These are phyloP conservation scores for Pseudoatta argentina DNA, from an alignment of 1,140 invertebrate genomes.

Conservation along the genomic window DNA sequence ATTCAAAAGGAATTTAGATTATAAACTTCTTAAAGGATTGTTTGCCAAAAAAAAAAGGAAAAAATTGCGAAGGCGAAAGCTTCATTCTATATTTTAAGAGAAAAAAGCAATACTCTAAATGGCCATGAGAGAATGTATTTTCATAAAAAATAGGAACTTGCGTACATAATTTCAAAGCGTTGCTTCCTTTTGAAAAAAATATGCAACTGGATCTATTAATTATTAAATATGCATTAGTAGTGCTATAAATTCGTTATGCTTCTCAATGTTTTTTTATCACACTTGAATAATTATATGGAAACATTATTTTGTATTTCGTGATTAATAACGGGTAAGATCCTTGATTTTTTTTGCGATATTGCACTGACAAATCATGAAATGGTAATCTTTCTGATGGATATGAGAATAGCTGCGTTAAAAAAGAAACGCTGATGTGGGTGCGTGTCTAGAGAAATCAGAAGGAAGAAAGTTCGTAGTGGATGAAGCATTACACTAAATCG, in stretches of 20 bases:
- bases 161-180: background rate
- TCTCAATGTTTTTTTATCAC: background rate
- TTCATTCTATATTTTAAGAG: constrained; percentile 20
- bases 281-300: background rate
- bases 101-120: constrained; percentile 22
- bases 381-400: background rate
- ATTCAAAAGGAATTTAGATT: constrained; percentile 22
- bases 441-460: background rate
- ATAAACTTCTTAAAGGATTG: constrained; percentile 28
- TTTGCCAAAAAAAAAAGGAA: constrained; percentile 22
- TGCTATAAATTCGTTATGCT: background rate
- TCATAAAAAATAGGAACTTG: constrained; percentile 6
- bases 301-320: background rate
- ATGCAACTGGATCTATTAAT: constrained; percentile 29
- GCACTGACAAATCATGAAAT: background rate
- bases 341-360: background rate
- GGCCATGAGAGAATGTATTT: constrained; percentile 26
- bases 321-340: background rate
- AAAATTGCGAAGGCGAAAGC: background rate
- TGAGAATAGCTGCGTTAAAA: background rate
- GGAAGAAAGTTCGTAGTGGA: constrained; percentile 13
- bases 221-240: constrained; percentile 46
- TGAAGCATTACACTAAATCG: constrained; percentile 42
- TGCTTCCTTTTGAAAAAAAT: background rate
- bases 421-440: background rate